Evolutionary conservation across 2,113 vertebrate species (phyloP), one percentile per base, ranked within the genome.

Genomic region (Nibea coibor): DNA sequence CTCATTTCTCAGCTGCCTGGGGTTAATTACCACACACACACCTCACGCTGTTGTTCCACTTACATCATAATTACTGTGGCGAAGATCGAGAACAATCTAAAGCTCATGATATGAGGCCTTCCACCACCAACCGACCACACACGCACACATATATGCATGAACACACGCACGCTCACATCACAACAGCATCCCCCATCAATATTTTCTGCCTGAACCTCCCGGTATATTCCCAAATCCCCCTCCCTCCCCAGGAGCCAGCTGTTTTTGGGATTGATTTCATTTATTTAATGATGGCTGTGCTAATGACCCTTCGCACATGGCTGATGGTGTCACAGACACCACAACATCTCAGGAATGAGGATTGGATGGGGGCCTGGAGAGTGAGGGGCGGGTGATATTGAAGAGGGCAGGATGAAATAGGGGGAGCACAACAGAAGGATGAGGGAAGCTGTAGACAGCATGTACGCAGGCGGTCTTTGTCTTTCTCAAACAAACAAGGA

Each of bases 1-100:
- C 89, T 93, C 93, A 95, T 96, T 96, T 96, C 94, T 96, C 95
- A 95, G 90, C 92, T 94, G 95, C 95, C 95, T 92, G 92, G 91
- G 96, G 96, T 97, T 97, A 97, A 97, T 98, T 96, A 95, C 94
- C 94, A 95, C 95, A 93, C 95, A 93, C 92, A 94, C 93, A 96
- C 95, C 94, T 95, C 94, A 93, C 90, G 94, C 94, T 96, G 95
- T 95, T 97, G 94, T 95, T 95, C 95, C 92, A 92, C 93, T 96
- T 96, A 97, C 95, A 97, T 97, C 95, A 96, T 96, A 96, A 98
- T 97, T 97, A 96, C 94, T 92, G 92, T 84, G 91, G 93, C 89
- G 71, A 86, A 86, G 89, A 91, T 83, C 72, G 86, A 93, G 95
- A 94, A 93, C 93, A 94, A 91, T 93, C 90, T 94, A 90, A 90